Percentiles rank a stretch among this genome's conserved stretches.
Conservation (phyloP, 2,888 invertebrate species). For the Tenthredo livida region DNA sequence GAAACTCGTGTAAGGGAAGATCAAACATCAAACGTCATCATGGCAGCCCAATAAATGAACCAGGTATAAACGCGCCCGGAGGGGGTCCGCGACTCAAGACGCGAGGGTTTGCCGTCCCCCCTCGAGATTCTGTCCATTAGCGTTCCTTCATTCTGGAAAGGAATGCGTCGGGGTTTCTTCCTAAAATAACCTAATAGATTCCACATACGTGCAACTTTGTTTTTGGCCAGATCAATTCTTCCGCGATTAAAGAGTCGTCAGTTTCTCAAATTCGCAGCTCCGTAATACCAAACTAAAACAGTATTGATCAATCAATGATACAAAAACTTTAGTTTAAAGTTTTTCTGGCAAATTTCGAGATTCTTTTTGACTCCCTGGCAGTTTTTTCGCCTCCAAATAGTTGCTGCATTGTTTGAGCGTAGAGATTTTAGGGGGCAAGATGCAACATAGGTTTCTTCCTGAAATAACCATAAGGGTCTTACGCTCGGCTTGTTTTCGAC, state of each 20-base stretch:
- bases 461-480: no score
- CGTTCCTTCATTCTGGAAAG: conserved; percentile 63
- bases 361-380: no score
- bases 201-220: background rate
- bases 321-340: background rate
- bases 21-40: conserved; percentile 18
- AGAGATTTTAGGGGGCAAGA: no score
- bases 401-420: no score
- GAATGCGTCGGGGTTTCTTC: conserved; percentile 56
- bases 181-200: background rate
- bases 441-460: no score
- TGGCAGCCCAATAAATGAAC: conserved; percentile 58
- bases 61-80: conserved; percentile 56
- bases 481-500: no score
- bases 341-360: background rate
- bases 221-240: background rate
- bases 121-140: conserved; percentile 64
- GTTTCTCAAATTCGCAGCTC: background rate
- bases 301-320: no score
- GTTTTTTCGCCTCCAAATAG: no score
- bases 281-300: background rate
- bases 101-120: conserved; percentile 23
- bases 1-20: background rate
- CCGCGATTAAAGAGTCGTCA: background rate
- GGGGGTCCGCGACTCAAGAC: conserved; percentile 47